Conservation (phyloP, 2,888 invertebrate genomes). For the Orchestes rusci region DNA sequence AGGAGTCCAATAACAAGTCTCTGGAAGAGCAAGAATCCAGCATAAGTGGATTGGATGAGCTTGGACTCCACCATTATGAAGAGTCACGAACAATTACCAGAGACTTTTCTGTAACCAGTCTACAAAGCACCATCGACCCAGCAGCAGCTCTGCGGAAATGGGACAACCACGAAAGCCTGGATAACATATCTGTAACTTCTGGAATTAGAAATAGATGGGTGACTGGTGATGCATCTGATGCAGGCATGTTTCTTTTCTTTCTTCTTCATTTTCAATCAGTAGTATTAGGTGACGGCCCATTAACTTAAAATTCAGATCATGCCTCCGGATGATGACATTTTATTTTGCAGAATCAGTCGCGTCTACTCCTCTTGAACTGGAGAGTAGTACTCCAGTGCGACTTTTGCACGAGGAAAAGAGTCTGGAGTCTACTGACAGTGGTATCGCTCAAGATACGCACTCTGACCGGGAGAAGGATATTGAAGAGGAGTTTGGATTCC, state of each 20-base stretch:
- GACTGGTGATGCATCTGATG: conserved; percentile 38
- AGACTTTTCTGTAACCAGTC: conserved; percentile 34
- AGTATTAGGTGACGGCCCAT: too few species aligned
- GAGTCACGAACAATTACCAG: too few species aligned
- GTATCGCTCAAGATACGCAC: conserved; percentile 28
- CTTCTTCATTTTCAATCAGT: neutral
- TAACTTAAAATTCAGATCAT: too few species aligned
- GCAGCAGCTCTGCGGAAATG: too few species aligned
- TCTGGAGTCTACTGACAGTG: conserved; percentile 31
- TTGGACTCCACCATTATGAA: conserved; percentile 28
- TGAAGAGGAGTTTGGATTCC: conserved; percentile 26
- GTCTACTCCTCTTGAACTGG: too few species aligned
- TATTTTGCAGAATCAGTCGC: too few species aligned
- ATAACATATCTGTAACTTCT: conserved; percentile 34
- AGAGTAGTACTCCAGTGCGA: conserved; percentile 12
- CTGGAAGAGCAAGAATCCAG: too few species aligned
- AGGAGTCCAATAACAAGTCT: too few species aligned
- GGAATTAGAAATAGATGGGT: conserved; percentile 35
- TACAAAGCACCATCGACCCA: conserved; percentile 32
- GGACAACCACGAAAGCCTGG: conserved; percentile 37
- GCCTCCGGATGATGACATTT: too few species aligned
- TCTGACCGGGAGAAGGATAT: conserved; percentile 15
- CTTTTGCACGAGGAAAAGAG: conserved; percentile 29
- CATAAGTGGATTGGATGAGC: too few species aligned
- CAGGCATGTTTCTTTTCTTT: conserved; percentile 39